Conservation (phyloP, 2,888 invertebrate species). For the Drosophila neutralis region DNA sequence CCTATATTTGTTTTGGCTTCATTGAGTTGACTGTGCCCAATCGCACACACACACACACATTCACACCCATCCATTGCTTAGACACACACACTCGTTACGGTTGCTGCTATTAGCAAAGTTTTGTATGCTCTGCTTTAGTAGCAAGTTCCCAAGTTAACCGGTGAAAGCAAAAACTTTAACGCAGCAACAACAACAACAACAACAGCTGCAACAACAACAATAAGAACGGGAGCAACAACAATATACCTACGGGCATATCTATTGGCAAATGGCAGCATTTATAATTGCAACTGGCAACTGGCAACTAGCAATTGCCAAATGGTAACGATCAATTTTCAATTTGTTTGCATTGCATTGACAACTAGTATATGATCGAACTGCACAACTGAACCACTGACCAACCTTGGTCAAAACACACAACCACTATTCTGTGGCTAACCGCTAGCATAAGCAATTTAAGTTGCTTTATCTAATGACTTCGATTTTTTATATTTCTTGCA, state of each 20-base stretch:
- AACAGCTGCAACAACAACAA: constrained; percentile 14
- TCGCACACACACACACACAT: constrained; percentile 22
- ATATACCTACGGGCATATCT: constrained; percentile 34
- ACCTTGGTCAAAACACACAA: not conserved
- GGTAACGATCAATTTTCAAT: constrained; percentile 66
- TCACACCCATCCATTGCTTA: constrained; percentile 15
- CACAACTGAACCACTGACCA: constrained; percentile 40
- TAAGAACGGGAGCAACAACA: constrained; percentile 14
- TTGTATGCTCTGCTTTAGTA: constrained; percentile 57
- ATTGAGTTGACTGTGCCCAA: constrained; percentile 68
- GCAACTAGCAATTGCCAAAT: constrained; percentile 33
- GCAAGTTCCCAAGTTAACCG: constrained; percentile 57
- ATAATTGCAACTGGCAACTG: constrained; percentile 69
- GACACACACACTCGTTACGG: constrained; percentile 32
- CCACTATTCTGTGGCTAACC: constrained; percentile 6
- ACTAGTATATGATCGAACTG: constrained; percentile 41
- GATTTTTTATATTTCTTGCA: not conserved
- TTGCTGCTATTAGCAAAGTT: constrained; percentile 75
- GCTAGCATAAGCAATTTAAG: constrained; percentile 45
- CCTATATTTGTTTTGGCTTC: constrained; percentile 79
- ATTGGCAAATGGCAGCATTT: constrained; percentile 59
- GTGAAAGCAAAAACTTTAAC: constrained; percentile 56
- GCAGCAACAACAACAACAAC: constrained; percentile 26
- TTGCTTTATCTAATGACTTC: constrained; percentile 20
- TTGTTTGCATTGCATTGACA: constrained; percentile 56